These are phyloP conservation scores for Drosophila merina DNA, from an alignment of 2,888 invertebrate species.

Conservation along the genomic window DNA sequence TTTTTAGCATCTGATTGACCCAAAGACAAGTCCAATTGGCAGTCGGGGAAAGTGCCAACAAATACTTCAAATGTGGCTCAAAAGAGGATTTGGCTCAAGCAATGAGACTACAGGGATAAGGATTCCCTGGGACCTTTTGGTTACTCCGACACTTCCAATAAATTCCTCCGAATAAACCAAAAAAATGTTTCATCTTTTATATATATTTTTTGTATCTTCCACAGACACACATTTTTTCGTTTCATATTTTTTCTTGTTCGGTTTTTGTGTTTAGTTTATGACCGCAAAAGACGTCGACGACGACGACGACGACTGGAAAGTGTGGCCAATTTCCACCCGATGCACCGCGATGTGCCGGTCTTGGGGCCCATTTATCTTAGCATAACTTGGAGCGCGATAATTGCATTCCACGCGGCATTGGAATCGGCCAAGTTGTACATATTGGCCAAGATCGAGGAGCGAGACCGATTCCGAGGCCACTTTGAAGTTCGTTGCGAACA, in stretches of 20 bases:
- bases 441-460: conserved; percentile 26
- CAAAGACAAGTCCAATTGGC: conserved; percentile 36
- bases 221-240: conserved; percentile 26
- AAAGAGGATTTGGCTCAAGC: no score
- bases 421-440: conserved; percentile 15
- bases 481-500: conserved; percentile 67
- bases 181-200: conserved; percentile 34
- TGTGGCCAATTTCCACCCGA: conserved; percentile 71
- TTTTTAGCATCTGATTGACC: conserved; percentile 65
- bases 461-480: conserved; percentile 37
- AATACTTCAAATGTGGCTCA: conserved; percentile 8
- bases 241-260: conserved; percentile 22
- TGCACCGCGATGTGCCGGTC: conserved; percentile 24
- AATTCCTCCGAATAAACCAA: conserved; percentile 71
- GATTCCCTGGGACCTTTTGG: no score
- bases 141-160: conserved; percentile 44
- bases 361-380: conserved; percentile 71
- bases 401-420: conserved; percentile 73
- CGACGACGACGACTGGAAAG: conserved; percentile 44
- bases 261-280: conserved; percentile 47
- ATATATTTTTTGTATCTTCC: conserved; percentile 1
- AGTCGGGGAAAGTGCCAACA: conserved; percentile 42
- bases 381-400: conserved; percentile 80
- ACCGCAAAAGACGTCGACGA: conserved; percentile 5
- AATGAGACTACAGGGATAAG: conserved; percentile 1